A percentile compares a stretch with the other conserved stretches of the same genome.
Evolutionary conservation across 2,888 invertebrate genomes (phyloP).

Genomic region (Cylindroiulus punctatus): DNA sequence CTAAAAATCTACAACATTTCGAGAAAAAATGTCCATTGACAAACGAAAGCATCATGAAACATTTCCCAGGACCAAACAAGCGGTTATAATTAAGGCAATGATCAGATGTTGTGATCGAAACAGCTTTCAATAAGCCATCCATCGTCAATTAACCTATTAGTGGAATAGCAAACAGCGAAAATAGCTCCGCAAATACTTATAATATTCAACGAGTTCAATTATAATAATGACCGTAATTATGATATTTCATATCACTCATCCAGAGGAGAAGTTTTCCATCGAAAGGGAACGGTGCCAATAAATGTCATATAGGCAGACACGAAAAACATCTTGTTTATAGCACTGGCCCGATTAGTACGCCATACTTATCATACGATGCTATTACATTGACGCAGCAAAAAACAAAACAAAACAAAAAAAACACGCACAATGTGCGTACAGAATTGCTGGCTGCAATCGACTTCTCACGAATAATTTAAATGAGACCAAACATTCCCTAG

Average conservation of each 20-base stretch:
- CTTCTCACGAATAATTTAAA: neutral
- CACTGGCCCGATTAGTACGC: constrained; percentile 9
- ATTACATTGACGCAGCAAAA: neutral
- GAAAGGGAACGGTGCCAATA: constrained; percentile 38
- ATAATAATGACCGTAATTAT: constrained; percentile 40
- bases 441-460: neutral
- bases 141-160: neutral
- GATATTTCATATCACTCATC: constrained; percentile 40
- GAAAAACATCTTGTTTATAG: constrained; percentile 31
- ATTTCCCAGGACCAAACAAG: neutral
- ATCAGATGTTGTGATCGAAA: neutral
- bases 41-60: neutral
- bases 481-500: neutral
- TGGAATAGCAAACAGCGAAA: neutral
- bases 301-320: constrained; percentile 16
- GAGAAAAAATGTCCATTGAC: neutral
- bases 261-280: neutral
- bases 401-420: neutral
- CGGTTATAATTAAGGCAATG: neutral
- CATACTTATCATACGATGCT: constrained; percentile 3
- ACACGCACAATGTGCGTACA: neutral
- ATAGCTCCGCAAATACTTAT: neutral
- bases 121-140: neutral
- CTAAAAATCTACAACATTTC: neutral
- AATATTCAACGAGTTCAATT: constrained; percentile 40